These are phyloP conservation scores for Tachina grossa DNA, from an alignment of 2,888 invertebrate species.

Conservation along the genomic window DNA sequence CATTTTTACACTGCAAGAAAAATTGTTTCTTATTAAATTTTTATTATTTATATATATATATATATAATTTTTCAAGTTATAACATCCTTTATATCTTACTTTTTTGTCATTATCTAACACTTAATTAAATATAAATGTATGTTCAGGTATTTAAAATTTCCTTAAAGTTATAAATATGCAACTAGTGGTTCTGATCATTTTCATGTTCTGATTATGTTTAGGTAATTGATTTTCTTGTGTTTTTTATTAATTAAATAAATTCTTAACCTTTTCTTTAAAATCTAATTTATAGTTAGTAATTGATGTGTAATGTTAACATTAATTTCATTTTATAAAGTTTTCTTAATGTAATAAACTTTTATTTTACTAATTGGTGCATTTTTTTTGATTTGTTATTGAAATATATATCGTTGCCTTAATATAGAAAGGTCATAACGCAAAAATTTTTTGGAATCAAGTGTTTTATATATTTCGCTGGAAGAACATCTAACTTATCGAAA, in stretches of 20 bases:
- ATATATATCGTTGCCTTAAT: neutral
- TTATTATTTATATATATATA: neutral
- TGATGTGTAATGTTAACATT: conserved; percentile 69
- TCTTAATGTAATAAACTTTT: conserved; percentile 15
- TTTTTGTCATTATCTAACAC: conserved; percentile 10
- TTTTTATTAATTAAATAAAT: conserved; percentile 22
- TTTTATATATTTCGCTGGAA: too few species aligned
- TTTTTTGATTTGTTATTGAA: conserved; percentile 44
- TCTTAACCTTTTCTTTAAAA: conserved; percentile 28
- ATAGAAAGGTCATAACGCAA: too few species aligned
- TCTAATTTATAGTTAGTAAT: conserved; percentile 63
- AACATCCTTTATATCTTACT: neutral
- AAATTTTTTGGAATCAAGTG: too few species aligned
- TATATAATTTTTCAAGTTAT: neutral
- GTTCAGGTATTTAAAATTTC: conserved; percentile 63
- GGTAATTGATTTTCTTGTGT: neutral
- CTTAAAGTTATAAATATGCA: conserved; percentile 40
- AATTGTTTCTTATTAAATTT: neutral
- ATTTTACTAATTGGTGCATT: conserved; percentile 64
- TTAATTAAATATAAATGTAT: conserved; percentile 39
- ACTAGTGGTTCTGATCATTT: conserved; percentile 36
- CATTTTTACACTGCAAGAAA: neutral
- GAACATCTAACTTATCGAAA: too few species aligned
- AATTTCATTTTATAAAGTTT: conserved; percentile 46
- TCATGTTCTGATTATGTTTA: neutral